Evolutionary conservation across 2,797 vertebrate genomes (phyloP).

Genomic region (Rhincodon typus): DNA sequence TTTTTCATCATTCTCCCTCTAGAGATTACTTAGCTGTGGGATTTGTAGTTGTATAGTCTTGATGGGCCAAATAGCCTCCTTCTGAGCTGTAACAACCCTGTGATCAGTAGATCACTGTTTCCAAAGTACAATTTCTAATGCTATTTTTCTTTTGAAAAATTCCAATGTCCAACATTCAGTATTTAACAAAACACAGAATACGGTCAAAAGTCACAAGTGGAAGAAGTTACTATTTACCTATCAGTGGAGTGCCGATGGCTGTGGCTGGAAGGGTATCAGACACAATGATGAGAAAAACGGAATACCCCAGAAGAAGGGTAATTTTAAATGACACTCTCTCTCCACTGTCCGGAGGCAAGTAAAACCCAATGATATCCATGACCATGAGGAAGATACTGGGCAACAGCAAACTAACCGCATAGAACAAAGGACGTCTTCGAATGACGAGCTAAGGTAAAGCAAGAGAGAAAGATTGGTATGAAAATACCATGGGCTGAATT

Average conservation of each 20-base stretch:
- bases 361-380: constrained; percentile 94
- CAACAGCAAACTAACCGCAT: constrained; percentile 82
- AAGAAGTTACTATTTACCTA: constrained; percentile 59
- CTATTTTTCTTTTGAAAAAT: not conserved
- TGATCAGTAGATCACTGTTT: not conserved
- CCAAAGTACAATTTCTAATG: not conserved
- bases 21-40: too few relatives aligned
- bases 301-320: constrained; percentile 93
- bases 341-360: constrained; percentile 86
- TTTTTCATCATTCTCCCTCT: too few relatives aligned
- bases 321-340: constrained; percentile 98
- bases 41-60: not conserved
- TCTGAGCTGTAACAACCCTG: not conserved
- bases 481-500: not conserved
- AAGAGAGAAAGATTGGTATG: not conserved
- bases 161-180: not conserved
- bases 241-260: constrained; percentile 84
- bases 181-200: not conserved
- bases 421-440: constrained; percentile 85
- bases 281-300: constrained; percentile 96
- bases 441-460: constrained; percentile 75
- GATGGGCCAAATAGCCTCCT: not conserved
- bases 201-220: too few relatives aligned
- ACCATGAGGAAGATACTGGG: constrained; percentile 96
- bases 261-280: constrained; percentile 89